phyloP scores from a whole-genome alignment of 1,140 invertebrate genomes.

The Drusus annulatus region DNA sequence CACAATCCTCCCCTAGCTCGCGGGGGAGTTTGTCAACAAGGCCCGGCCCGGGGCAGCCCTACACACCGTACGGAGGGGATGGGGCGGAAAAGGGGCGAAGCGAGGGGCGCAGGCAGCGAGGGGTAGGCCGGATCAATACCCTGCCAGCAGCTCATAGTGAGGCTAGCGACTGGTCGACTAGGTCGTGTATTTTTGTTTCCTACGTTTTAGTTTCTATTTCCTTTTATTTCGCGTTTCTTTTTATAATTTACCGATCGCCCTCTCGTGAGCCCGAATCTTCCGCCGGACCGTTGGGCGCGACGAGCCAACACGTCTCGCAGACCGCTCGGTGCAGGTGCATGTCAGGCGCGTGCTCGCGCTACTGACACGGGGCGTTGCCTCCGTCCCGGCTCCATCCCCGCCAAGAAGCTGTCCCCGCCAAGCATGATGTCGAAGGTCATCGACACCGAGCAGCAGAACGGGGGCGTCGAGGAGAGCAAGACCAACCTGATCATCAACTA shows the following conservation, averaged over 20 bases:
- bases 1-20: neutral
- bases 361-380: conserved; percentile 15
- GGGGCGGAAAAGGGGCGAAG: neutral
- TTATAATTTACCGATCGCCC: conserved; percentile 55
- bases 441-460: conserved; percentile 78
- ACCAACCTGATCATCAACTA: conserved; percentile 99
- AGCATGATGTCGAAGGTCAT: conserved; percentile 89
- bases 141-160: conserved; percentile 54
- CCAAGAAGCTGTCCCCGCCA: conserved; percentile 23
- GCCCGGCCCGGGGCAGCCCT: neutral
- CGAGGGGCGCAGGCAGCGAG: neutral
- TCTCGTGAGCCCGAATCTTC: conserved; percentile 15
- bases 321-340: neutral
- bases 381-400: neutral
- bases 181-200: conserved; percentile 60
- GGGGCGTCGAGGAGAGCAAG: conserved; percentile 91
- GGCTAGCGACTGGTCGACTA: conserved; percentile 58
- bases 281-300: conserved; percentile 3
- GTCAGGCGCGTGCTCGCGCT: conserved; percentile 24
- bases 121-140: conserved; percentile 55
- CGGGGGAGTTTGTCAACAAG: neutral
- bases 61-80: conserved; percentile 1
- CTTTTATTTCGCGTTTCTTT: conserved; percentile 59
- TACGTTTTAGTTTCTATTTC: conserved; percentile 59
- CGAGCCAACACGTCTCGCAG: conserved; percentile 17